phyloP scores from a whole-genome alignment of 2,113 vertebrate genomes.

The Bambusicola thoracicus region DNA sequence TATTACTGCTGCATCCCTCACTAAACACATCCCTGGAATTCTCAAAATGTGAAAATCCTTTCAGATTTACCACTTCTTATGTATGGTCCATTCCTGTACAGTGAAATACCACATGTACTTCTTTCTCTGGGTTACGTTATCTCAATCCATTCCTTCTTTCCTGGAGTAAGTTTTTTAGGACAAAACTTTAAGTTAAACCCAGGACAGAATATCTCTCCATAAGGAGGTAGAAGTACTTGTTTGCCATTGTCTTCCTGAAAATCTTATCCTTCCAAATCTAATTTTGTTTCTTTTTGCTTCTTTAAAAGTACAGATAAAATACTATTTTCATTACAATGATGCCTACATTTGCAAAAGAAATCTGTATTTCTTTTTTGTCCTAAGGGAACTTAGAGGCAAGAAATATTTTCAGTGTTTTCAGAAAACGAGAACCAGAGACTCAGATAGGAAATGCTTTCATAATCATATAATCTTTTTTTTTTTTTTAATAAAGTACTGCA shows the following conservation, averaged over 20 bases:
- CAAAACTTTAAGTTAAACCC: not conserved
- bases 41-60: not conserved
- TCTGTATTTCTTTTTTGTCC: not conserved
- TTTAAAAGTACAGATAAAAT: not conserved
- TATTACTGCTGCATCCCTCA: not conserved
- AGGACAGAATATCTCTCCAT: not conserved
- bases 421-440: not conserved
- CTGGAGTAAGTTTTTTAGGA: not conserved
- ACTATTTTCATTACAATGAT: not conserved
- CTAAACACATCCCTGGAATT: not conserved
- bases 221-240: not conserved
- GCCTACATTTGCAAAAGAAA: not conserved
- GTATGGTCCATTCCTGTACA: not conserved
- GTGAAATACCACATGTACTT: not conserved
- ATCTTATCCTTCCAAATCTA: not conserved
- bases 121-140: not conserved
- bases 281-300: not conserved
- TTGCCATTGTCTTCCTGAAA: not conserved
- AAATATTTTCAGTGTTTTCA: not conserved
- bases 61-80: not conserved
- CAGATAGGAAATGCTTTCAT: not conserved
- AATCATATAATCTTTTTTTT: not conserved
- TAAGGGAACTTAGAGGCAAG: not conserved
- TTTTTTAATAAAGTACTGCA: not conserved
- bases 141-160: not conserved